phyloP scores from a whole-genome alignment of 2,797 vertebrate genomes.

The Takifugu rubripes region DNA sequence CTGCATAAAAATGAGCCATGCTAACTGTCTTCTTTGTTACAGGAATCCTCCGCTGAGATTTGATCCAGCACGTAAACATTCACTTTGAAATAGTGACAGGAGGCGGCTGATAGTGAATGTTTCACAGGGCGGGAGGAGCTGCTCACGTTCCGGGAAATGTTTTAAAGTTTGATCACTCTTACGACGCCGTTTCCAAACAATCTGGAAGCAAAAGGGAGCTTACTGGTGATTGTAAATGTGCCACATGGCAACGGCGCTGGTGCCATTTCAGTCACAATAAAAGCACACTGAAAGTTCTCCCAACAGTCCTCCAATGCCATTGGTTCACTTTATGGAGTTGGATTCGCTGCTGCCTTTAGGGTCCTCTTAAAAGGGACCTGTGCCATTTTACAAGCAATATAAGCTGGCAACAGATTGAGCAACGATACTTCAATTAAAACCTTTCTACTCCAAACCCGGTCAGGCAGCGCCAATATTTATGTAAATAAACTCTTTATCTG shows the following conservation, averaged over 20 bases:
- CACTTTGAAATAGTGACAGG: constrained; percentile 19
- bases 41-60: neutral
- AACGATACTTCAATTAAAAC: too few species aligned
- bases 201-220: constrained; percentile 14
- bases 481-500: too few species aligned
- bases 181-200: constrained; percentile 11
- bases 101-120: constrained; percentile 30
- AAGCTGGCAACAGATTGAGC: neutral
- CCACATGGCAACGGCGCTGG: constrained; percentile 12
- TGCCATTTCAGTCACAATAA: neutral
- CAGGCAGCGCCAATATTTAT: too few species aligned
- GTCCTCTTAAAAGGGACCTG: constrained; percentile 23
- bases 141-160: constrained; percentile 16
- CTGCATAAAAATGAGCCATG: neutral
- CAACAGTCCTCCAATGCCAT: constrained; percentile 15
- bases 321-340: constrained; percentile 10
- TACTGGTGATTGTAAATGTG: constrained; percentile 20
- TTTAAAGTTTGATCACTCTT: constrained; percentile 20
- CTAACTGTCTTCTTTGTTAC: neutral
- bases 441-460: too few species aligned
- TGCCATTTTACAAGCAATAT: neutral
- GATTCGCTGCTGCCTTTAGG: constrained; percentile 10
- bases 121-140: constrained; percentile 2
- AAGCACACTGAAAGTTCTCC: constrained; percentile 11
- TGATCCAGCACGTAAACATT: constrained; percentile 15